Base-by-base conservation (phyloP, 1,140 invertebrate species). In the Drosophila tropicalis region DNA sequence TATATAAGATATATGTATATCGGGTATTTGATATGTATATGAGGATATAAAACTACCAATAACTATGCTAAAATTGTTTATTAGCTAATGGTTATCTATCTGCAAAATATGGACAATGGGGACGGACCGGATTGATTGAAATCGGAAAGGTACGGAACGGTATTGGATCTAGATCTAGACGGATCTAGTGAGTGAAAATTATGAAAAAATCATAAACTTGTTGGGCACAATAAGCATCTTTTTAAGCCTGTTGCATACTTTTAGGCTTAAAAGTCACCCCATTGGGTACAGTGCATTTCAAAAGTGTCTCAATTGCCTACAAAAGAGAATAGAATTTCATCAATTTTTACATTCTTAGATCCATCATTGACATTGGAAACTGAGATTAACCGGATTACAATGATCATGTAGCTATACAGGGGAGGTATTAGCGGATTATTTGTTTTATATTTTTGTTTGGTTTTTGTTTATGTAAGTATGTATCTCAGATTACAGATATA, bases 401-500 rank as follows among this genome's bases (percentile, higher is more conserved):
- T 22, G 44, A 47, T 10, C 4, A 51, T 51, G 44, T 51, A 22
- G 19, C 44, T 39, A 51, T 22, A 51, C 17, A 51, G 17, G 15
- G 17, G 44, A 22, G 9, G 4, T 51, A 29, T 29, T 29, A 22
- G 44, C 44, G 44, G 44, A 22, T 22, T 51, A 12, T 22, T 22
- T 19, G 3, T 47, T 47, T 6, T 17, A 2, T 17, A 9, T 17
- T 1, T 51, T 12, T 10, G 10, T 7, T 17, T 17, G 10, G 10
- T 51, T 5, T 39, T 12, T 39, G 10, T 13, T 4, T 39, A 36
- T 36, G 34, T 47, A 17, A 17, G 15, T 47, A 47, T 51, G 44
- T 19, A 51, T 51, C 17, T 51, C 17, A 51, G 44, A 51, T 51
- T 19, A 51, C 29, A 51, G 19, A 51, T 51, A 51, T 51, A 51